phyloP scores from a whole-genome alignment of 2,113 vertebrate genomes.

The Trichechus manatus region DNA sequence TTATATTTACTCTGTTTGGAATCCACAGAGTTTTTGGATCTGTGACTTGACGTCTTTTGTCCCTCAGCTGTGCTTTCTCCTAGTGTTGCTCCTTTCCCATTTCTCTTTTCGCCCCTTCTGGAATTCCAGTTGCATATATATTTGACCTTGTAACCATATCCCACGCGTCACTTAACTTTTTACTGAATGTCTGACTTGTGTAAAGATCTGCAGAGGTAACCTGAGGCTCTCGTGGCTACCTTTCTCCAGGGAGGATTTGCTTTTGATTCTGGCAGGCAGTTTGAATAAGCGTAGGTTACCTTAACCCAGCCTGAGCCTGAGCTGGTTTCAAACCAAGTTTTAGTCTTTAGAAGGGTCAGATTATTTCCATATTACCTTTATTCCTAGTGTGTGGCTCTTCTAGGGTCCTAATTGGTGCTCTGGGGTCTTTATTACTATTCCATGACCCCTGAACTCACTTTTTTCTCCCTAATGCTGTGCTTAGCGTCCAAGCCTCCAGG shows the following conservation, averaged over 20 bases:
- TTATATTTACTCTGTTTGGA: background rate
- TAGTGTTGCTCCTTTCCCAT: background rate
- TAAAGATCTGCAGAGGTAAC: background rate
- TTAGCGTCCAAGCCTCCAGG: background rate
- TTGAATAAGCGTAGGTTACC: background rate
- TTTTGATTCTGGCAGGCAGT: background rate
- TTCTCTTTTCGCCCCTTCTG: background rate
- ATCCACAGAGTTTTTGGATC: background rate
- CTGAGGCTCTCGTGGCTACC: background rate
- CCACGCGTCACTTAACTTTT: background rate
- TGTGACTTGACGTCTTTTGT: background rate
- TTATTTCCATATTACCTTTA: background rate
- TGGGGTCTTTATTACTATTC: background rate
- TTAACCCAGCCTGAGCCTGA: background rate
- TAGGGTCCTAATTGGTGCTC: background rate
- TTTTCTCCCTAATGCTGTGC: background rate
- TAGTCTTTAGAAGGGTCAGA: background rate
- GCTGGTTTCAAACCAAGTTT: background rate
- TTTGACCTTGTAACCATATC: background rate
- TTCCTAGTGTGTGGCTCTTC: background rate
- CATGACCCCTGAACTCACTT: background rate
- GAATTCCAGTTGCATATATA: background rate
- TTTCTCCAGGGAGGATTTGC: background rate
- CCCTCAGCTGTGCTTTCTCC: background rate
- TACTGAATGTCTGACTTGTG: background rate